Conservation (phyloP, 2,113 vertebrate genomes). For the Triplophysa siluroides region DNA sequence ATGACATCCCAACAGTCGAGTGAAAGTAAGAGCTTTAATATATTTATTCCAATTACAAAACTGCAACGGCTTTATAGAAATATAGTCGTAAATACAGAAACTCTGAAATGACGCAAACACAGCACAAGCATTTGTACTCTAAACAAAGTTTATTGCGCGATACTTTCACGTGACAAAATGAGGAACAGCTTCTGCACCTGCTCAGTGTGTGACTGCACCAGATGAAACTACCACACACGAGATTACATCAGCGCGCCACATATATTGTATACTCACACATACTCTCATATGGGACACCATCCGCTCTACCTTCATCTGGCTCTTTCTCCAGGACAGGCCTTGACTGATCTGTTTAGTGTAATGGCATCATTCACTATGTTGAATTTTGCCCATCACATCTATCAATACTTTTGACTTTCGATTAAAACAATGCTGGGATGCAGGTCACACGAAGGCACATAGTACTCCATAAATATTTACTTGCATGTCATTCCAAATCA, state of each 20-base stretch:
- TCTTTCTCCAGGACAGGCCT: background rate
- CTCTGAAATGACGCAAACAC: background rate
- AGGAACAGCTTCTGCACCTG: background rate
- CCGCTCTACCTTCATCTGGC: background rate
- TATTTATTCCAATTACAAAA: too few species aligned
- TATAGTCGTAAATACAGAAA: background rate
- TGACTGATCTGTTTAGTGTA: too few species aligned
- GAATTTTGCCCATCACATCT: background rate
- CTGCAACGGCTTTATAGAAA: too few species aligned
- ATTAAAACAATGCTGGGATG: background rate
- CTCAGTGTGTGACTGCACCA: background rate
- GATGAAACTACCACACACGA: background rate
- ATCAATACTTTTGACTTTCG: too few species aligned
- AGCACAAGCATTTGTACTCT: background rate
- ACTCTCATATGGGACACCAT: background rate
- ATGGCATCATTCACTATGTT: too few species aligned
- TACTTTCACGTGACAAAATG: background rate
- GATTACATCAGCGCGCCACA: slow-evolving; percentile 29
- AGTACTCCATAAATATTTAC: background rate
- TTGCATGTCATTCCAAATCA: background rate
- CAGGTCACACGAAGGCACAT: background rate
- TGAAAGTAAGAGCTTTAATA: too few species aligned
- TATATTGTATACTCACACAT: background rate
- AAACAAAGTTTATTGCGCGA: slow-evolving; percentile 17
- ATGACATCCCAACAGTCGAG: too few species aligned